Base-by-base conservation (phyloP, 2,113 vertebrate genomes). In the Polyodon spathula region DNA sequence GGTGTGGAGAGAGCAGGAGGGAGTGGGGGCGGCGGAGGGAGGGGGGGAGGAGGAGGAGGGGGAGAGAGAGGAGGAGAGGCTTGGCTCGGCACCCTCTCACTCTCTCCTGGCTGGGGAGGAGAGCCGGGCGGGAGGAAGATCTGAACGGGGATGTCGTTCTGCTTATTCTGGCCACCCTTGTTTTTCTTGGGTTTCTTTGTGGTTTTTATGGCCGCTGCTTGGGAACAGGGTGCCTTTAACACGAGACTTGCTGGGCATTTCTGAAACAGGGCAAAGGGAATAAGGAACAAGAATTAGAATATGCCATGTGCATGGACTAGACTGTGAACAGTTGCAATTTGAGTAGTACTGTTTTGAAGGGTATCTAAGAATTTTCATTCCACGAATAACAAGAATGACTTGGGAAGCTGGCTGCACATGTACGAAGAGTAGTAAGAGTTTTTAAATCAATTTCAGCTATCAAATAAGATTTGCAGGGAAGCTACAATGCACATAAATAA, bases 181-280 rank as follows among this genome's bases (percentile, higher is more conserved):
- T 65, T 64, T 15, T 63, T 63, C n/a, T 65, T 79, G 1, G 59
- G 6, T 6, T 68, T 6, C 71, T 78, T 74, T 4, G n/a, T 77
- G 67, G 62, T 16, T 17, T 1, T 4, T 8, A 55, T 2, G 1
- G 63, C 1, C 59, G 73, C 67, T 63, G 27, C 59, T 52, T 66
- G 83, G 10, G 77, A 71, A 42, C 52, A 15, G 67, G 86, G 79
- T 0, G 81, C 83, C 71, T 91, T 92, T 64, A 83, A 62, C 60
- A 84, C 71, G 68, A 87, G 80, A 11, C 76, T 85, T 41, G 84
- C 82, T 1, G 80, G 87, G 55, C 81, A 73, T 68, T 85, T 95
- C 94, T 98, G 70, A 56, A 73, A 76, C 67, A 65, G 60, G 46
- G 27, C 4, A 0, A 12, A 8, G n/a, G 15, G 16, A 5, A 38